Evolutionary conservation across 2,888 invertebrate genomes (phyloP), one percentile per base, ranked within the genome.

Genomic region (Orthonevra nobilis): DNA sequence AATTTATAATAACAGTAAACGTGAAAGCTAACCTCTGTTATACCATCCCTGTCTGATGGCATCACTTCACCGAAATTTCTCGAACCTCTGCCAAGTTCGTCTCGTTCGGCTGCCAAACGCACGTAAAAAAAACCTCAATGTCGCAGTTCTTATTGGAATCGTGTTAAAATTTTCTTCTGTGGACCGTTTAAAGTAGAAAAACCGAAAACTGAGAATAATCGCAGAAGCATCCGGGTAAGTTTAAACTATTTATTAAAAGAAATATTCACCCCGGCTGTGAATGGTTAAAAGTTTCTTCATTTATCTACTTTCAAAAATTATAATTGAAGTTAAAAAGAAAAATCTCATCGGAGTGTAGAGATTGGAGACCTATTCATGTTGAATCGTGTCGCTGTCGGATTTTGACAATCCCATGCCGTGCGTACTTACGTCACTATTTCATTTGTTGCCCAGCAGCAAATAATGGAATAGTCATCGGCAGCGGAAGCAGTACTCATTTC

Each of bases 101-200:
- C 44, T 32, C 40, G 56, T 73, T 58, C 17, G 34, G 19, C 70
- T 77, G 58, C 58, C 77, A 70, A 64, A 63, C 32, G 50, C 58
- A 44, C 54, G 52, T 56, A 42, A 52, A 64, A 48, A 54, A 54
- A 58, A 72, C 36, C 34, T 70, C 52, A 79, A 82, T 82, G 82
- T 82, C 82, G 82, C 83, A 83, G 81, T 83, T 84, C 82, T 83
- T 82, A 82, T 83, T 83, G 75, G 82, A 82, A 83, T 83, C 81
- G 82, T 83, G 84, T 83, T 83, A 81, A 83, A 69, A 82, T 72
- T 79, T 79, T 79, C 66, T 73, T 70, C 40, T 72, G 60, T 73
- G 79, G 61, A 56, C 66, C 60, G 79, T 42, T 34, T 61, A 79
- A 66, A 72, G 66, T 72, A 79, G 20, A 72, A 79, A 79, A 79